Conservation (phyloP, 2,113 vertebrate genomes). For the Cavia aperea region DNA sequence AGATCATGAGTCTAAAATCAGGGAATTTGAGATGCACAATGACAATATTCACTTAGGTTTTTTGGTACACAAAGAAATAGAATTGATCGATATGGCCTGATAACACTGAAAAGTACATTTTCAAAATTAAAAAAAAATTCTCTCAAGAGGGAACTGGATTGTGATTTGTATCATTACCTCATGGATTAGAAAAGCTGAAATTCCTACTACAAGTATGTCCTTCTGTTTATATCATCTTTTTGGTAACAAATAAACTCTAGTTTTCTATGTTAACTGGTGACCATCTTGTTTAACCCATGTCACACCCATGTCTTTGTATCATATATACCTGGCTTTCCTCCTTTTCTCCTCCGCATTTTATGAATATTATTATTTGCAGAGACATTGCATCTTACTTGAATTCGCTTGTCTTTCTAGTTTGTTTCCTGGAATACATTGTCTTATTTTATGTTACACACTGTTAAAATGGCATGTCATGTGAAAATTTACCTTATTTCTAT, state of each 20-base stretch:
- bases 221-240: not conserved
- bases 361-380: not conserved
- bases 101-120: not conserved
- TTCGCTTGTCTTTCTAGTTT: not conserved
- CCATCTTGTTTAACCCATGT: not conserved
- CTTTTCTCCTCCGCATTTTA: not conserved
- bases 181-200: not conserved
- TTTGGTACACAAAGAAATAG: not conserved
- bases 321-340: not conserved
- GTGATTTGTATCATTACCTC: not conserved
- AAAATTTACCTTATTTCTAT: not conserved
- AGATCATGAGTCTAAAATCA: not conserved
- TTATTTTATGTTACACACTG: not conserved
- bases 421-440: not conserved
- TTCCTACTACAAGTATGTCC: not conserved
- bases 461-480: not conserved
- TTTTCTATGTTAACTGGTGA: not conserved
- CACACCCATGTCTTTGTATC: not conserved
- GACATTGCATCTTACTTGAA: not conserved
- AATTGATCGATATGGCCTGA: not conserved
- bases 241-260: not conserved
- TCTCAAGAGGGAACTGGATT: not conserved
- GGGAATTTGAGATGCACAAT: not conserved
- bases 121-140: not conserved
- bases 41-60: too few relatives aligned